Evolutionary conservation across 2,797 vertebrate genomes (phyloP), one percentile per base, ranked within the genome.

Genomic region (Pyrocephalus nanus): DNA sequence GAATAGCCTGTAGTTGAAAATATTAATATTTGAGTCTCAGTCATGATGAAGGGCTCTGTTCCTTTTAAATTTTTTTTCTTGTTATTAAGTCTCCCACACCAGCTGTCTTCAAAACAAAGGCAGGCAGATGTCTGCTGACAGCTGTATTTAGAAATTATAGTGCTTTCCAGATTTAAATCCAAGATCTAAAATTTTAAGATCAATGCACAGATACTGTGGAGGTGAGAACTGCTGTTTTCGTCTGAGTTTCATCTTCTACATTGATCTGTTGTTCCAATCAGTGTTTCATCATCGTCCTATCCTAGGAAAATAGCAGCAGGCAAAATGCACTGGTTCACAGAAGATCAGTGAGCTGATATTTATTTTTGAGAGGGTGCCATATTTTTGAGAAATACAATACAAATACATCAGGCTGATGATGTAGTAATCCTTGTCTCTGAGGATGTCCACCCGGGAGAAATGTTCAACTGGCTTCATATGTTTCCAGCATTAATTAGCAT

Each of bases 131-230:
- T 92, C 74, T 95, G 27, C 80, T 95, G 86, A 73, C 84, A 79
- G 84, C 81, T 93, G 78, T 80, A 69, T 93, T 95, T 93, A 89
- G 88, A 94, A 92, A 92, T 91, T 50, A 47, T 83, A 89, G 71
- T 83, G 50, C 71, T 92, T 92, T 87, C 53, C 58, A 77, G 34
- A 83, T 83, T 93, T 86, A 88, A 93, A 93, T 83, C 48, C 50
- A 77, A 50, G 75, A 83, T 93, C 42, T 92, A 82, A 87, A 92
- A 74, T 92, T 84, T 92, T 86, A 72, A 90, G 79, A 93, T 92
- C 79, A 95, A 83, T 71, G 86, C 47, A n/a, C 19, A 87, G 71
- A 65, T 82, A 75, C 54, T 74, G 42, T 83, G 65, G 50, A 93
- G 84, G 78, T 94, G 55, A 95, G 72, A 97, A 77, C 34, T 72